These are phyloP conservation scores for Corythornis madagascariensis DNA, from an alignment of 2,113 vertebrate genomes.

Conservation along the genomic window DNA sequence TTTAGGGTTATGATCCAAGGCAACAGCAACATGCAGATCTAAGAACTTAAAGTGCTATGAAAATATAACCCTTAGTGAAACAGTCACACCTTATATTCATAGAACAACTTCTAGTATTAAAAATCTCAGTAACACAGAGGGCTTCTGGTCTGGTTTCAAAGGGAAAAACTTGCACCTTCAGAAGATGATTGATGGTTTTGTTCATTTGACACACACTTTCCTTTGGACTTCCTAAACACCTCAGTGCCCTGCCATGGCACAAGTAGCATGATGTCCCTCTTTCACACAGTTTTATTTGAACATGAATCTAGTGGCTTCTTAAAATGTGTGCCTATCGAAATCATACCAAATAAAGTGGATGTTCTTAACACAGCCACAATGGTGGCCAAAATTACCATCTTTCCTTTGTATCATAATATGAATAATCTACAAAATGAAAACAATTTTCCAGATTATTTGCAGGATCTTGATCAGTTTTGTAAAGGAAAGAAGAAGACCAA, in stretches of 20 bases:
- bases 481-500: not conserved
- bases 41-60: not conserved
- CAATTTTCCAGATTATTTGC: not conserved
- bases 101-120: not conserved
- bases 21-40: not conserved
- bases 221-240: not conserved
- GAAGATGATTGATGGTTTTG: fast-evolving
- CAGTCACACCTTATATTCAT: not conserved
- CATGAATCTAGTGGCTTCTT: not conserved
- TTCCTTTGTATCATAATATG: fast-evolving
- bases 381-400: not conserved
- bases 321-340: not conserved
- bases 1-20: not conserved
- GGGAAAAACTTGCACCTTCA: not conserved
- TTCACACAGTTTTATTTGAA: not conserved
- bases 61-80: not conserved
- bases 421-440: not conserved
- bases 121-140: not conserved
- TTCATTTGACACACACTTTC: not conserved
- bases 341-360: fast-evolving
- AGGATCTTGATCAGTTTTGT: not conserved
- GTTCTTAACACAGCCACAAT: not conserved
- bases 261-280: not conserved
- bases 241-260: not conserved
- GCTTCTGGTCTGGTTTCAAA: not conserved